A percentile compares a stretch with the other conserved stretches of the same genome.
These are phyloP conservation scores for Rhorus exstirpatorius DNA, from an alignment of 2,888 invertebrate genomes.

Conservation along the genomic window DNA sequence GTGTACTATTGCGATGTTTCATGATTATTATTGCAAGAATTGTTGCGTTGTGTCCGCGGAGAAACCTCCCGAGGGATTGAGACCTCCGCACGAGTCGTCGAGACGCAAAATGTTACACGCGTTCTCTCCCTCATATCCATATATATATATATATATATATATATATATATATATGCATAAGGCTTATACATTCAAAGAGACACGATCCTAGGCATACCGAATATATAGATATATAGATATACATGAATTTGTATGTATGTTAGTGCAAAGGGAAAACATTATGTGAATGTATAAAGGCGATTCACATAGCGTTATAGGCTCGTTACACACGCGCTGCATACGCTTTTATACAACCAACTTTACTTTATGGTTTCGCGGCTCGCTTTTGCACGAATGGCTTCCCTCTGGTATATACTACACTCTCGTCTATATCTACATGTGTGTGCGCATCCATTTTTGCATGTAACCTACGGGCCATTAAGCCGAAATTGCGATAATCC, in stretches of 20 bases:
- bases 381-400: slow-evolving; percentile 63
- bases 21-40: slow-evolving; percentile 70
- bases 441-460: slow-evolving; percentile 9
- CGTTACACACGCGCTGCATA: slow-evolving; percentile 61
- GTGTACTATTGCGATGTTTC: slow-evolving; percentile 43
- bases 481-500: neutral
- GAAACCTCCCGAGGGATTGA: slow-evolving; percentile 77
- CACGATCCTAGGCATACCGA: slow-evolving; percentile 10
- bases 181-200: slow-evolving; percentile 33
- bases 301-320: slow-evolving; percentile 50
- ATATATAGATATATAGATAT: neutral
- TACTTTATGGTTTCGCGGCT: slow-evolving; percentile 69
- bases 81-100: slow-evolving; percentile 80
- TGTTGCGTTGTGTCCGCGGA: slow-evolving; percentile 64
- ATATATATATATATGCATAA: slow-evolving; percentile 23
- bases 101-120: slow-evolving; percentile 72
- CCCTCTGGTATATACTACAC: slow-evolving; percentile 21
- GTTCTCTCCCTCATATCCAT: slow-evolving; percentile 51
- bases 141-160: slow-evolving; percentile 1
- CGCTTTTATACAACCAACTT: slow-evolving; percentile 60
- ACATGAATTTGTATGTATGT: neutral
- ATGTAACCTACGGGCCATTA: slow-evolving; percentile 13
- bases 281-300: slow-evolving; percentile 46
- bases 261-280: slow-evolving; percentile 36
- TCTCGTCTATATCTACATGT: slow-evolving; percentile 9